Base-by-base conservation (phyloP, 2,888 invertebrate genomes). In the Patella ulyssiponensis region DNA sequence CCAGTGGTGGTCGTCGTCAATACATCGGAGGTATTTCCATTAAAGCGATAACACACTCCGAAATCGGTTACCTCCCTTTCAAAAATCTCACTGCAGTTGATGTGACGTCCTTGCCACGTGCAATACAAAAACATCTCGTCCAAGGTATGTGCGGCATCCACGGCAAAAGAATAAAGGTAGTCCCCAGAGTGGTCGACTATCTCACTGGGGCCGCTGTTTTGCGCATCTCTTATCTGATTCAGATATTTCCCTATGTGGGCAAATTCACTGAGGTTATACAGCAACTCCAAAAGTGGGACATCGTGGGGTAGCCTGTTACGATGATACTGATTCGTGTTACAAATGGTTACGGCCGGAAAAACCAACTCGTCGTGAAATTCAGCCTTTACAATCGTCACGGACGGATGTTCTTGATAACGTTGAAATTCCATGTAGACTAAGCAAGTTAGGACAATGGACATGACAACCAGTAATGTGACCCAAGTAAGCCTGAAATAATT, bases 341-440 rank as follows among this genome's bases (percentile, higher is more conserved):
- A 83, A 14, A 83, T 69, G 20, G 82, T 83, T 9, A 81, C 76
- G 1, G 82, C 79, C 0, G 82, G 82, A n/a, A 83, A 80, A 0
- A 53, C 27, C 5, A 77, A 53, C 12, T 52, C 23, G 14, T 64
- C 69, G 15, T 51, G 27, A 15, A 69, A 54, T n/a, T 73, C 69
- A n/a, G 70, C 73, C 9, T 69, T 69, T 17, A 73, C 70, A 15
- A 77, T 51, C 5, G 77, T 77, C 14, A 56, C 54, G 15, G 69
- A 53, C 15, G 77, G 77, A 27, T 73, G 33, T 17, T 52, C 20
- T 3, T 56, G 12, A 69, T 52, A 73, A 53, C 73, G 64, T 20
- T 23, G 7, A 44, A 73, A 54, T 7, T 77, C 54, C 17, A 73
- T 20, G 70, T 69, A 77, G 7, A 70, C 23, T 7, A 73, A 53